These are phyloP conservation scores for Dinocampus coccinellae DNA, from an alignment of 2,888 invertebrate genomes.

Conservation along the genomic window DNA sequence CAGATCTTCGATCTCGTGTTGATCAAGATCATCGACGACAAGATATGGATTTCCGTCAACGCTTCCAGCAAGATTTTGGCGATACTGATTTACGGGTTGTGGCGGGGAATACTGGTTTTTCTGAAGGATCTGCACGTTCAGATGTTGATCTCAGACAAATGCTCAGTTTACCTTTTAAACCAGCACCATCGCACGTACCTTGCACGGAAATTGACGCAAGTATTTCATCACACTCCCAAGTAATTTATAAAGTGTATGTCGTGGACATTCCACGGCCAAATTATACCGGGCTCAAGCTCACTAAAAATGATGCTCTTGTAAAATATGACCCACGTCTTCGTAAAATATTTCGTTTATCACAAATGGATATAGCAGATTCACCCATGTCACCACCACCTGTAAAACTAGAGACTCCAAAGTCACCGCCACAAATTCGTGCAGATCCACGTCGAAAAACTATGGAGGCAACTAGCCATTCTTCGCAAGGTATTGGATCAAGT, in stretches of 20 bases:
- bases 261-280: conserved; percentile 81
- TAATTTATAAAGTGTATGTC: conserved; percentile 75
- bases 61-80: conserved; percentile 71
- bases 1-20: conserved; percentile 61
- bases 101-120: conserved; percentile 50
- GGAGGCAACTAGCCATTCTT: conserved; percentile 52
- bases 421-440: conserved; percentile 62
- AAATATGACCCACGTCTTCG: conserved; percentile 82
- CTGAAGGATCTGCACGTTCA: conserved; percentile 60
- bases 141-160: conserved; percentile 82
- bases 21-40: conserved; percentile 67
- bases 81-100: conserved; percentile 77
- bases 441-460: conserved; percentile 65
- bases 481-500: conserved; percentile 8
- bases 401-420: conserved; percentile 67
- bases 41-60: conserved; percentile 72
- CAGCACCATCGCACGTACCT: conserved; percentile 84
- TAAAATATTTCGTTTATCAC: conserved; percentile 79
- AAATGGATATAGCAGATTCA: conserved; percentile 73
- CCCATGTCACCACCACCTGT: conserved; percentile 73
- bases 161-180: conserved; percentile 82
- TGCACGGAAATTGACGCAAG: conserved; percentile 90
- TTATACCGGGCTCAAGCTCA: conserved; percentile 81
- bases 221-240: conserved; percentile 81
- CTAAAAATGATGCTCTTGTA: conserved; percentile 78